phyloP scores from a whole-genome alignment of 2,888 invertebrate species.

The Drosophila fungiperda region DNA sequence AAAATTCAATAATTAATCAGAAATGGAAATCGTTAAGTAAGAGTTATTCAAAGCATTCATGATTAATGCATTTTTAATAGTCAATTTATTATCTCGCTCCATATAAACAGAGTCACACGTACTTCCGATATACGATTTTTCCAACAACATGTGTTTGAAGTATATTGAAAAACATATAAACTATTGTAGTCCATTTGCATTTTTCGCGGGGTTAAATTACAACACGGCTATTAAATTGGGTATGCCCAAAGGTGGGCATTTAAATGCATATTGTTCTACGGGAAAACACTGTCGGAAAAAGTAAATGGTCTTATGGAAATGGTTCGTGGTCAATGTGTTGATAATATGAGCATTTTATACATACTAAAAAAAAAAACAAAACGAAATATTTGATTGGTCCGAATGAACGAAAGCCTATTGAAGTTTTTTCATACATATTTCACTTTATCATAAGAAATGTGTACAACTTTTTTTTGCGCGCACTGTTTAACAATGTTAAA shows the following conservation, averaged over 20 bases:
- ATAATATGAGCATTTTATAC: slow-evolving; percentile 42
- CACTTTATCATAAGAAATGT: slow-evolving; percentile 15
- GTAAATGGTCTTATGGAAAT: slow-evolving; percentile 33
- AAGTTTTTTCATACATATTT: not conserved
- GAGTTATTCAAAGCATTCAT: not conserved
- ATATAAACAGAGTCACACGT: not conserved
- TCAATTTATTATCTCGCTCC: slow-evolving; percentile 1
- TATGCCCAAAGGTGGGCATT: slow-evolving; percentile 21
- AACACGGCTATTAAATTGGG: slow-evolving; percentile 47
- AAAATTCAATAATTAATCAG: not conserved
- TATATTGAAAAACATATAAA: slow-evolving; percentile 30
- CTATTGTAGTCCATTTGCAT: slow-evolving; percentile 24
- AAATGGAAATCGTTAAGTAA: not conserved
- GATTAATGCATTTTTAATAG: not conserved
- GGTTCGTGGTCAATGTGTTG: slow-evolving; percentile 47
- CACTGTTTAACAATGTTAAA: slow-evolving; percentile 2
- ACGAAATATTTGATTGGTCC: not conserved
- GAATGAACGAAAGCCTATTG: not conserved
- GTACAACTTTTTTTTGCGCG: slow-evolving; percentile 8
- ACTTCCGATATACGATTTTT: not conserved
- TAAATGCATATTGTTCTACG: slow-evolving; percentile 49
- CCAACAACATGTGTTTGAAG: not conserved
- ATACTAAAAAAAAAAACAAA: no score
- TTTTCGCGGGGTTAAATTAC: slow-evolving; percentile 47
- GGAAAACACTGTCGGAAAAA: not conserved